Evolutionary conservation across 2,113 vertebrate species (phyloP).

Genomic region (Neogobius melanostomus): DNA sequence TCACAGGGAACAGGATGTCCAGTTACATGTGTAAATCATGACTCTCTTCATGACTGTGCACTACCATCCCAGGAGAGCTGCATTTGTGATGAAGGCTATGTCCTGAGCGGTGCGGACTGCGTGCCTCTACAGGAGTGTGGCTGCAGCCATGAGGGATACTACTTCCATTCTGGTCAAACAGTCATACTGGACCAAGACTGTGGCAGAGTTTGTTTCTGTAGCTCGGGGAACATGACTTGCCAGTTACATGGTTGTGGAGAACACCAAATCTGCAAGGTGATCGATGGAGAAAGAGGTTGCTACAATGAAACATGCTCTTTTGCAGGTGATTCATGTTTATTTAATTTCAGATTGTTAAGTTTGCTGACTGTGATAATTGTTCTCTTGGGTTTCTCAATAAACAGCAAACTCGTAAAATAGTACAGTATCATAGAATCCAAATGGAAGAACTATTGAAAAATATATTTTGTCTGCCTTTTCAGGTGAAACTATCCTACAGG

Average conservation of each 20-base stretch:
- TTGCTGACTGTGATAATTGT: too few relatives aligned
- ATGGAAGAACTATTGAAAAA: neutral
- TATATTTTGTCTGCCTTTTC: neutral
- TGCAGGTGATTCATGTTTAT: neutral
- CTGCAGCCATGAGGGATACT: conserved; percentile 59
- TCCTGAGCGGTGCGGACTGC: conserved; percentile 60
- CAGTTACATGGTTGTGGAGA: conserved; percentile 34
- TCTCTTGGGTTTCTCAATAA: too few relatives aligned
- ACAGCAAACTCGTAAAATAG: too few relatives aligned
- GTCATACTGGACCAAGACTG: conserved; percentile 56
- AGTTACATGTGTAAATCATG: conserved; percentile 60
- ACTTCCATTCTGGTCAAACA: conserved; percentile 61
- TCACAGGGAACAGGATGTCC: conserved; percentile 57
- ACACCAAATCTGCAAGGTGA: conserved; percentile 18
- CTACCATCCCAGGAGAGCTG: conserved; percentile 60
- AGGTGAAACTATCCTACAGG: conserved; percentile 49
- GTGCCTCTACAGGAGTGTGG: conserved; percentile 63
- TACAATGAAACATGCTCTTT: neutral
- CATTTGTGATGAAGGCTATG: conserved; percentile 58
- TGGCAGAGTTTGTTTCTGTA: conserved; percentile 56
- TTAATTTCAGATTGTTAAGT: neutral
- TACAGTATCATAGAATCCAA: neutral
- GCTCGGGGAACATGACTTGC: conserved; percentile 7
- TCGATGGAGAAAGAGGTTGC: neutral
- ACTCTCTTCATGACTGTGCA: conserved; percentile 52